phyloP scores from a whole-genome alignment of 2,797 vertebrate genomes.

The Liasis olivaceus region DNA sequence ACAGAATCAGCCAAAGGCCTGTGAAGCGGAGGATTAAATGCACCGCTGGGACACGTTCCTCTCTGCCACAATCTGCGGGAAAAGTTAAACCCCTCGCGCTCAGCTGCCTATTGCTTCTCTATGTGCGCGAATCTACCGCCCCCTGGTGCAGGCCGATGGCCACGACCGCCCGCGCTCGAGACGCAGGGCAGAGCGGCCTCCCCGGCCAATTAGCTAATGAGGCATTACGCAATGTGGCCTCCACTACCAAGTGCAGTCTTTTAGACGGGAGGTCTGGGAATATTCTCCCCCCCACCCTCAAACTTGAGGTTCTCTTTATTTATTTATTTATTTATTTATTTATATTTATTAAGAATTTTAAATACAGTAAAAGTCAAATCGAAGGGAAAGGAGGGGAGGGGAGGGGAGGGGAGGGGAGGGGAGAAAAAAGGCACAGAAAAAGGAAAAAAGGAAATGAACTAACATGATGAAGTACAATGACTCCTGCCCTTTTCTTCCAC shows the following conservation, averaged over 20 bases:
- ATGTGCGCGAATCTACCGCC: neutral
- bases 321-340: no score
- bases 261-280: neutral
- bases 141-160: neutral
- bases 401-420: no score
- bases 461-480: no score
- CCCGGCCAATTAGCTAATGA: no score
- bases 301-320: no score
- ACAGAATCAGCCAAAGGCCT: neutral
- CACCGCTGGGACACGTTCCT: neutral
- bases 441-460: no score
- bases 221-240: no score
- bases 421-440: no score
- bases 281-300: neutral
- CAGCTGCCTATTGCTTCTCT: neutral
- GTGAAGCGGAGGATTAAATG: neutral
- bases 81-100: neutral
- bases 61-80: neutral
- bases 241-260: neutral
- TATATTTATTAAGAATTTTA: no score
- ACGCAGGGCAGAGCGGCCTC: fast-evolving
- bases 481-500: no score
- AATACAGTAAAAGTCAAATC: no score
- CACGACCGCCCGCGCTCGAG: neutral
- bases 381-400: no score